Conservation (phyloP, 2,888 invertebrate species). For the Dione vanillae region DNA sequence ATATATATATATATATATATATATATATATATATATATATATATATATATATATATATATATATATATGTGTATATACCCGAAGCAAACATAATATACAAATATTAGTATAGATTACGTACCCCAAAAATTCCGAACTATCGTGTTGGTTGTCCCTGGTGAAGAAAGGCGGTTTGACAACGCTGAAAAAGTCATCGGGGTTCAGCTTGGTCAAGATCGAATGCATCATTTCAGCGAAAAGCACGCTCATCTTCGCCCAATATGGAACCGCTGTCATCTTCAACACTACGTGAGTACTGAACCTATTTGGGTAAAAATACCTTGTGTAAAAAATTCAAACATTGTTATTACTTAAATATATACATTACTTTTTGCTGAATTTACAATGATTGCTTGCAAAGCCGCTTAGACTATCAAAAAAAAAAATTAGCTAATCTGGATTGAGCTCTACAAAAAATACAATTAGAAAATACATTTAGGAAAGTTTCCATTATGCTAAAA, state of each 20-base stretch:
- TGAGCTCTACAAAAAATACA: background rate
- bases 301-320: constrained; percentile 58
- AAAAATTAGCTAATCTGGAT: constrained; percentile 18
- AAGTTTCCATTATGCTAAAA: background rate
- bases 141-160: constrained; percentile 91
- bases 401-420: constrained; percentile 3
- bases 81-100: too few relatives aligned
- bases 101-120: constrained; percentile 60
- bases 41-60: too few relatives aligned
- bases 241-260: constrained; percentile 87
- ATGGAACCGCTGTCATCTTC: constrained; percentile 74
- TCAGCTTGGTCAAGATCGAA: constrained; percentile 86
- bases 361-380: too few relatives aligned
- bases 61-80: too few relatives aligned
- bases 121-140: constrained; percentile 94
- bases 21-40: too few relatives aligned
- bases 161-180: constrained; percentile 91
- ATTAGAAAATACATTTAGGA: too few relatives aligned
- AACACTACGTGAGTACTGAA: constrained; percentile 88
- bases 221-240: constrained; percentile 90
- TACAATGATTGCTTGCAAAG: constrained; percentile 12
- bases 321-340: background rate
- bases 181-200: constrained; percentile 88
- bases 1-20: too few relatives aligned
- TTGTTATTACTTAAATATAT: background rate